Evolutionary conservation across 2,797 vertebrate species (phyloP).

Genomic region (Rhinella marina): DNA sequence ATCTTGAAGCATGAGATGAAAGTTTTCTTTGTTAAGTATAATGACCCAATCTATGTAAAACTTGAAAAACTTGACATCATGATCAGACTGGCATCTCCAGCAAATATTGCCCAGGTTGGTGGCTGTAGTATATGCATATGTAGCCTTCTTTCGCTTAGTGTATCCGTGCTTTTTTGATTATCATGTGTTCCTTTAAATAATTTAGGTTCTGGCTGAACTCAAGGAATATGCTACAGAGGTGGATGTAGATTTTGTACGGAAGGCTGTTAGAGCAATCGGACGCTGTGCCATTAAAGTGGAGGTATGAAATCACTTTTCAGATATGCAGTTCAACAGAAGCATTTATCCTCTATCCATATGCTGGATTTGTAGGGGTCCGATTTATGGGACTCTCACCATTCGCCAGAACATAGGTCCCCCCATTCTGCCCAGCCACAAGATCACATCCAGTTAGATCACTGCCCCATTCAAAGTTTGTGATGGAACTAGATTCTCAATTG

Average conservation of each 20-base stretch:
- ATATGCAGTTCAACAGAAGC: neutral
- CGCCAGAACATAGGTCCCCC: neutral
- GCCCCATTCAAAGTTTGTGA: too few relatives aligned
- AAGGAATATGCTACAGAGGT: constrained; percentile 98
- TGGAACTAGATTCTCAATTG: neutral
- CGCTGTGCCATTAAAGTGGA: constrained; percentile 98
- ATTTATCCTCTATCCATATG: neutral
- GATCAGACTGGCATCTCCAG: constrained; percentile 97
- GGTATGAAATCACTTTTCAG: constrained; percentile 73
- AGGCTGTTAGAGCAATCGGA: constrained; percentile 94
- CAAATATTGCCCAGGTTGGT: constrained; percentile 95
- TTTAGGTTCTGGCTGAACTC: constrained; percentile 92
- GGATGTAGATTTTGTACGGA: constrained; percentile 96
- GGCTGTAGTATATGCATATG: neutral
- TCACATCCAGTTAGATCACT: too few relatives aligned
- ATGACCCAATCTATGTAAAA: constrained; percentile 97
- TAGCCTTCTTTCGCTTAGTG: neutral
- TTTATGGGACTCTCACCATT: neutral
- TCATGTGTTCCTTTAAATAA: neutral
- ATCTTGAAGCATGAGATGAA: constrained; percentile 99
- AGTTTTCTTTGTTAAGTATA: constrained; percentile 98
- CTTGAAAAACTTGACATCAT: constrained; percentile 98
- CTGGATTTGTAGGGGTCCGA: neutral
- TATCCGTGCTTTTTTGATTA: too few relatives aligned
- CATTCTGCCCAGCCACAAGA: too few relatives aligned